These are phyloP conservation scores for Camelus dromedarius DNA, from an alignment of 2,113 vertebrate genomes.

Conservation along the genomic window DNA sequence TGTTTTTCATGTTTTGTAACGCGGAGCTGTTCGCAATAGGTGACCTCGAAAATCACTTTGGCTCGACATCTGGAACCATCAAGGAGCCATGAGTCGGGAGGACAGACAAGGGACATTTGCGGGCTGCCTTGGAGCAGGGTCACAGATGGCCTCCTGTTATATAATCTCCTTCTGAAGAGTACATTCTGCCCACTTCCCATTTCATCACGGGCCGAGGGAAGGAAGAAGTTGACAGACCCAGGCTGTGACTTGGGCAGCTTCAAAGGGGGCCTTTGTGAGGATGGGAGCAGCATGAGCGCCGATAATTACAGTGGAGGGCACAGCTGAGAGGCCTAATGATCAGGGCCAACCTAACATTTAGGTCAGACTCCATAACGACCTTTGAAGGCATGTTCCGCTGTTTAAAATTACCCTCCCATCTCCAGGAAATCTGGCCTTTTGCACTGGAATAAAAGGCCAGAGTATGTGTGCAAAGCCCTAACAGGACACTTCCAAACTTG, in stretches of 20 bases:
- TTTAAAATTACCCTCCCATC: conserved; percentile 60
- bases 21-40: not conserved
- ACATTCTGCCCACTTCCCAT: not conserved
- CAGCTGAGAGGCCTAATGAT: conserved; percentile 61
- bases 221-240: conserved; percentile 12
- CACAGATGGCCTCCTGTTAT: conserved; percentile 47
- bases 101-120: not conserved
- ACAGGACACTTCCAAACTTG: not conserved
- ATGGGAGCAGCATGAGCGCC: not conserved
- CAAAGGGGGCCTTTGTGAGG: conserved; percentile 26
- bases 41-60: conserved; percentile 56
- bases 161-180: not conserved
- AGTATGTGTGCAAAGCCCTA: not conserved
- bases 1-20: not conserved
- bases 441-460: conserved; percentile 57
- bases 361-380: conserved; percentile 67
- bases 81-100: not conserved
- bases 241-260: conserved; percentile 29
- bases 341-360: conserved; percentile 48
- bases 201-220: not conserved
- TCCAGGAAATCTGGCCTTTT: conserved; percentile 65
- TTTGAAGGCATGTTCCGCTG: conserved; percentile 57
- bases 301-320: conserved; percentile 45
- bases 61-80: conserved; percentile 65
- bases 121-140: conserved; percentile 43